Conservation (phyloP, 92 coral and sea anemone genomes). For the Muricea muricata region DNA sequence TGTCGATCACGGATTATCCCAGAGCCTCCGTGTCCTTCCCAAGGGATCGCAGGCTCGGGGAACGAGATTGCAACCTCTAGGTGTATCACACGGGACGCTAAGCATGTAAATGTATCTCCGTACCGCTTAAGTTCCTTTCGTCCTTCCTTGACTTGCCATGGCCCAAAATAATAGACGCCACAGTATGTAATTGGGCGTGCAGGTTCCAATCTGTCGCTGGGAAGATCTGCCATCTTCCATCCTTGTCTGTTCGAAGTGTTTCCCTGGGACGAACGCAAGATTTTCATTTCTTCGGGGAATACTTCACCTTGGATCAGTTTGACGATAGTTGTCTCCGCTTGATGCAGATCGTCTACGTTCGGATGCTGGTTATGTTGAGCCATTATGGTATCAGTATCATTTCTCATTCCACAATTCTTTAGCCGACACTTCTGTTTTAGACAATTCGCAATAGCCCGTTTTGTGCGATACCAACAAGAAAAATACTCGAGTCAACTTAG, state of each 20-base stretch:
- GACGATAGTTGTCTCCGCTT: constrained; percentile 21
- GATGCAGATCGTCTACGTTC: constrained; percentile 34
- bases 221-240: neutral
- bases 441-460: constrained; percentile 26
- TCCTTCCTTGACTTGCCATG: neutral
- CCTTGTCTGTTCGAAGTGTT: neutral
- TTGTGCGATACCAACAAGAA: constrained; percentile 51
- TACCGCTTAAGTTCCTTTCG: neutral
- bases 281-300: constrained; percentile 1
- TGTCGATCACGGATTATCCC: too few species aligned
- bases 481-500: constrained; percentile 14
- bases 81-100: neutral
- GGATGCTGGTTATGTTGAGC: neutral
- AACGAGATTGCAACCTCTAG: neutral
- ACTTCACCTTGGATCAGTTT: constrained; percentile 25
- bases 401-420: too few species aligned
- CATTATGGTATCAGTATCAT: too few species aligned
- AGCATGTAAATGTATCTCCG: neutral
- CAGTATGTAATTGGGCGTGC: neutral
- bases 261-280: neutral
- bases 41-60: too few species aligned
- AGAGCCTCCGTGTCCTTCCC: too few species aligned
- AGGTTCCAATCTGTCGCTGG: neutral
- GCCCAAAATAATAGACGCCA: neutral
- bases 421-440: too few species aligned